A percentile compares a stretch with the other conserved stretches of the same genome.
These are phyloP conservation scores for Montipora capitata DNA, from an alignment of 92 coral and sea anemone genomes.

Conservation along the genomic window DNA sequence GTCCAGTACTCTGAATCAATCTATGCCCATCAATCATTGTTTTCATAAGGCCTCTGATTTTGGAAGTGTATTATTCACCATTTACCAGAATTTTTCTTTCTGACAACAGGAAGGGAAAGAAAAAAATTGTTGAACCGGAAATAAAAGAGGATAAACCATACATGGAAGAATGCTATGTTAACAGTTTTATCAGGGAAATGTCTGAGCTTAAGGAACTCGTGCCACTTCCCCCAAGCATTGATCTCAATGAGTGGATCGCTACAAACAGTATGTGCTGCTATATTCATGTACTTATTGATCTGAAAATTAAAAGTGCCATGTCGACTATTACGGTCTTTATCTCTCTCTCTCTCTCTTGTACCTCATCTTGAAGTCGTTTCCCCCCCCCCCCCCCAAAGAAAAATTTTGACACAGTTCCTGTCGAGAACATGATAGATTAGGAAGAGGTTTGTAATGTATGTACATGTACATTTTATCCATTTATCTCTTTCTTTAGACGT, in stretches of 20 bases:
- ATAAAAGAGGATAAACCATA: conserved; percentile 94
- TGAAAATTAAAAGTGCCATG: no score
- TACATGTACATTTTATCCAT: no score
- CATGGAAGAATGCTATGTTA: conserved; percentile 84
- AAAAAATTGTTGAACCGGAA: conserved; percentile 82
- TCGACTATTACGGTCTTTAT: no score
- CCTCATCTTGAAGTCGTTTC: no score
- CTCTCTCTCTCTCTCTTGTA: no score
- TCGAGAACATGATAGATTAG: no score
- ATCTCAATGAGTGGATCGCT: conserved; percentile 97
- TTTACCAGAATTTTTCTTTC: not conserved
- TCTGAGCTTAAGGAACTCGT: conserved; percentile 84
- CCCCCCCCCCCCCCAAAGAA: no score
- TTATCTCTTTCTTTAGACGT: no score
- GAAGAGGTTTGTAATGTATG: no score
- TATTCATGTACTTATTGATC: not conserved
- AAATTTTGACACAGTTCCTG: no score
- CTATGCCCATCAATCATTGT: no score
- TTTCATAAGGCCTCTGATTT: not conserved
- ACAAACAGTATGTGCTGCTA: conserved; percentile 92
- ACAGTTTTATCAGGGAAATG: conserved; percentile 78
- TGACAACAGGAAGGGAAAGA: conserved; percentile 90
- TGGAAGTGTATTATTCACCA: not conserved
- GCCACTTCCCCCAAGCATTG: conserved; percentile 88
- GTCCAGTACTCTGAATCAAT: no score